Evolutionary conservation across 2,113 vertebrate genomes (phyloP), one percentile per base, ranked within the genome.

Genomic region (Noctilio leporinus): DNA sequence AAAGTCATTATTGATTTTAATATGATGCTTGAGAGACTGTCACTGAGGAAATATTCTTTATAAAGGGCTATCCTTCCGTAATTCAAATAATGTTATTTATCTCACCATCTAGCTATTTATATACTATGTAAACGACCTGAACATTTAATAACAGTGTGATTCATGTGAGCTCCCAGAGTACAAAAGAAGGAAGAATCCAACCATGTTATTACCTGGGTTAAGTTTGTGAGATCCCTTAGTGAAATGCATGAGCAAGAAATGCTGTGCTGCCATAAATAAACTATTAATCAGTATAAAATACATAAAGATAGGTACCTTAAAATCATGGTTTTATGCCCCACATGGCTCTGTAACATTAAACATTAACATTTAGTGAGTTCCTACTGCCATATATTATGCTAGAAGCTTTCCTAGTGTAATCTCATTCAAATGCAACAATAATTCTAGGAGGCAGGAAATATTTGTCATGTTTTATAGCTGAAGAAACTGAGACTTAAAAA

Each of bases 151-250:
- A 51, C 51, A 43, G 2, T 38, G 24, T 15, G 26, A 43, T 47
- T 45, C 26, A 6, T 20, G 11, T 65, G 28, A 72, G 26, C 69
- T 51, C 35, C 67, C 78, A 51, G 10, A 49, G 51, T 64, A 62
- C 47, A 88, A 57, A 77, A 72, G 11, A 40, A 30, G 64, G 57
- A 28, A 80, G 72, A 89, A 93, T 14, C 28, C 85, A 94, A 77
- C 35, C 88, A 45, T 83, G 38, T 82, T 90, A 92, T 84, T 93
- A 77, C 57, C 90, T 91, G 90, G 40, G 59, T 69, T 85, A 53
- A 65, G 35, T 82, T 62, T 84, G 9, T 93, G n/a, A 77, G 55
- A 78, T 81, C 28, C 20, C 30, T 92, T 91, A 70, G 59, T 80
- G 90, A 95, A 94, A 90, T 51, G 43, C 45, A 47, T 59, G 62